Percentiles rank a stretch among this genome's conserved stretches.
phyloP scores from a whole-genome alignment of 2,797 vertebrate genomes.

The Peromyscus aztecus region DNA sequence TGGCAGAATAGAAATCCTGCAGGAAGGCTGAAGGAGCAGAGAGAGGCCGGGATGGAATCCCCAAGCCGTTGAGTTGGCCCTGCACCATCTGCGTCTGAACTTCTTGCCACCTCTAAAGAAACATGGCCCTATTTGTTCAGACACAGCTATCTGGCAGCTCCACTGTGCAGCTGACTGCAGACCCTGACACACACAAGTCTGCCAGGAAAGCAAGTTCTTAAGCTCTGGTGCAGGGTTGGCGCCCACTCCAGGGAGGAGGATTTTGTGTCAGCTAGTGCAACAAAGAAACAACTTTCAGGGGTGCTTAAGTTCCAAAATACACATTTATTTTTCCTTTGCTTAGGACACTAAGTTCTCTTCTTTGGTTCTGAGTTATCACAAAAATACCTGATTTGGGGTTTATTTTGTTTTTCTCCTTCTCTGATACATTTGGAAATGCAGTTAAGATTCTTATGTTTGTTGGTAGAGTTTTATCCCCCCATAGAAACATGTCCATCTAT shows the following conservation, averaged over 20 bases:
- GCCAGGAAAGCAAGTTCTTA: not conserved
- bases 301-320: not conserved
- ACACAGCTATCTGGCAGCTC: not conserved
- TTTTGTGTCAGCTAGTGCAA: not conserved
- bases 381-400: not conserved
- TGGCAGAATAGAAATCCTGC: not conserved
- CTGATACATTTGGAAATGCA: not conserved
- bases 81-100: not conserved
- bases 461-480: not conserved
- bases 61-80: too few species aligned
- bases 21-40: not conserved
- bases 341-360: not conserved
- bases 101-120: not conserved
- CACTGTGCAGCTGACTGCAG: not conserved
- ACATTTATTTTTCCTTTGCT: not conserved
- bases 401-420: not conserved
- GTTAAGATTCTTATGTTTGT: not conserved
- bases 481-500: not conserved
- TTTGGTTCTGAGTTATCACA: constrained; percentile 38
- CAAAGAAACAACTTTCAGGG: not conserved
- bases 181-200: not conserved
- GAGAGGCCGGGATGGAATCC: too few species aligned
- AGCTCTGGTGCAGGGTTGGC: not conserved
- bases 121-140: not conserved
- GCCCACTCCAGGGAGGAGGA: not conserved